Percentiles rank a stretch among this genome's conserved stretches.
Evolutionary conservation across 2,888 invertebrate species (phyloP).

Genomic region (Tetropium fuscum): DNA sequence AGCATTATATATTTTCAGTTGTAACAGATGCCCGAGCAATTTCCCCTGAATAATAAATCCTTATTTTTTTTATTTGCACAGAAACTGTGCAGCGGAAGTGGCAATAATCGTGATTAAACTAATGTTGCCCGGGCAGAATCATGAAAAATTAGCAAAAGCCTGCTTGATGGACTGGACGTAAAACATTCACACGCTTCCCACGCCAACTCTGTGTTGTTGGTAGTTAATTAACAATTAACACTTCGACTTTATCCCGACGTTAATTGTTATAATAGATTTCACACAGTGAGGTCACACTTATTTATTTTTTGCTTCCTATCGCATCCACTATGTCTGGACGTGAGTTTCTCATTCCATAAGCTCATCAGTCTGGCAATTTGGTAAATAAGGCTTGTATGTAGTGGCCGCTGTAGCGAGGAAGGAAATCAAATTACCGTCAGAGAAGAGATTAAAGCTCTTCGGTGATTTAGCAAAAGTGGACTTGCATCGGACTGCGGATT

Average conservation of each 20-base stretch:
- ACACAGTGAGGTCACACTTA: constrained; percentile 55
- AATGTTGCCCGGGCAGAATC: constrained; percentile 24
- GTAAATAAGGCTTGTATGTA: background rate
- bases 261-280: constrained; percentile 57
- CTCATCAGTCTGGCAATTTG: constrained; percentile 10
- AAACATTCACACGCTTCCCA: constrained; percentile 56
- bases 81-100: constrained; percentile 12
- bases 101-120: constrained; percentile 18
- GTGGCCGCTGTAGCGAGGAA: constrained; percentile 14
- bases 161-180: constrained; percentile 36
- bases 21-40: too few relatives aligned
- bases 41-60: constrained; percentile 8
- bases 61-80: background rate
- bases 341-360: background rate
- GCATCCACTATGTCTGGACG: constrained; percentile 5
- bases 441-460: constrained; percentile 58
- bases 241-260: constrained; percentile 55
- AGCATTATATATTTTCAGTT: too few relatives aligned
- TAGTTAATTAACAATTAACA: constrained; percentile 59
- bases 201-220: constrained; percentile 53
- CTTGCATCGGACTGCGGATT: constrained; percentile 54
- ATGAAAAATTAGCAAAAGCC: constrained; percentile 38
- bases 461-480: constrained; percentile 60
- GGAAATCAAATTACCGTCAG: constrained; percentile 51
- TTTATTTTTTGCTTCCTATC: constrained; percentile 42